Conservation (phyloP, 35 echinoderm and acorn worm genomes). For the Lytechinus pictus region DNA sequence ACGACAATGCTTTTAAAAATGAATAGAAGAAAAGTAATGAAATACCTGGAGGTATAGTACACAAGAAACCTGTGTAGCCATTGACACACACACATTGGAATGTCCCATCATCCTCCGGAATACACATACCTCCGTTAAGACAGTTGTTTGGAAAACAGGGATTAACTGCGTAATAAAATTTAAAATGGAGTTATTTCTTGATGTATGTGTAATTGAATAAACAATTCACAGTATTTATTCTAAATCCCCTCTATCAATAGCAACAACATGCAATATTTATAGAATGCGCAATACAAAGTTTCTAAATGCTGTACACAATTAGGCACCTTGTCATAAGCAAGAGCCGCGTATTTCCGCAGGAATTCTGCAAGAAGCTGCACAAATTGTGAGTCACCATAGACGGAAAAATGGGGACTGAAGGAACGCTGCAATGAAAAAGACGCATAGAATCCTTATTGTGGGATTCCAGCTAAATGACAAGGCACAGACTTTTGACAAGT, state of each 20-base stretch:
- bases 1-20: not conserved
- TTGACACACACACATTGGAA: conserved; percentile 55
- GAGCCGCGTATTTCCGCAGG: too few relatives aligned
- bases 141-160: conserved; percentile 61
- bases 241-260: not conserved
- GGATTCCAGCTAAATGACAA: too few relatives aligned
- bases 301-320: too few relatives aligned
- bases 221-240: not conserved
- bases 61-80: conserved; percentile 57
- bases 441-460: too few relatives aligned
- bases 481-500: too few relatives aligned
- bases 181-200: not conserved
- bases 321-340: too few relatives aligned
- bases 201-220: not conserved
- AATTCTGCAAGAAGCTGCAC: too few relatives aligned
- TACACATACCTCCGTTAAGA: conserved; percentile 56
- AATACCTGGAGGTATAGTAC: conserved; percentile 54
- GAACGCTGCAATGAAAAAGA: too few relatives aligned
- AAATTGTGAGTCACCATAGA: too few relatives aligned
- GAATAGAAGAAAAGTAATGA: not conserved
- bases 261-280: too few relatives aligned
- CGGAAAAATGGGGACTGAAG: too few relatives aligned
- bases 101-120: not conserved
- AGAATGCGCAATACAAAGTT: too few relatives aligned
- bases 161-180: conserved; percentile 13